Evolutionary conservation across 2,888 invertebrate species (phyloP), one percentile per base, ranked within the genome.

Genomic region (Agrochola litura): DNA sequence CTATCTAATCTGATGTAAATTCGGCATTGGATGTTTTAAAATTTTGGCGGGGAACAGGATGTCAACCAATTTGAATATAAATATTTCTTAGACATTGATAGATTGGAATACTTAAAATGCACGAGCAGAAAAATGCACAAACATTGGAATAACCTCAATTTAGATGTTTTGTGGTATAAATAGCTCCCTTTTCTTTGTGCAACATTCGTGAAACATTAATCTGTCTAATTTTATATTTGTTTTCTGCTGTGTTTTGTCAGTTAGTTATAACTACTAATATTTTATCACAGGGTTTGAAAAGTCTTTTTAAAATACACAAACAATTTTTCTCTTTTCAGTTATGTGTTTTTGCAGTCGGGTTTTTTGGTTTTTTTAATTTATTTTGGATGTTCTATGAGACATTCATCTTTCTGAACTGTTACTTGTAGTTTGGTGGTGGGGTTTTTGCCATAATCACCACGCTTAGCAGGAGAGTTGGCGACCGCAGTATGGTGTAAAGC

Each of bases 81-180:
- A 77, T 77, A 61, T 61, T 16, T 46, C 4, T 12, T 16, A 25
- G 43, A 67, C 78, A 6, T 54, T 67, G 61, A 77, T 61, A 8
- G 78, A 77, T 77, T 6, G 8, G 22, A 25, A 58, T 76, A n/a
- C 16, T 16, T n/a, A 19, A 37, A 37, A 54, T n/a, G 46, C 76
- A 37, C 10, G n/a, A 64, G 37, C 54, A 22, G 12, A 65, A 41
- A 76, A 56, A 76, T 66, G 30, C 66, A 77, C 66, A 66, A 67
- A 77, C 16, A 54, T 77, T 77, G 1, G 14, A 22, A 9, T 77
- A 61, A 54, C 78, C 52, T 61, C 4, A 43, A 67, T 77, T 54
- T 58, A 4, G 8, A 25, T 25, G 6, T 56, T 76, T 54, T 63
- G 10, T 19, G 3, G 6, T 14, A 19, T 6, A 54, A 41, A 66